Evolutionary conservation across 2,888 invertebrate species (phyloP).

Genomic region (Imbricaverruca yamaguchii): DNA sequence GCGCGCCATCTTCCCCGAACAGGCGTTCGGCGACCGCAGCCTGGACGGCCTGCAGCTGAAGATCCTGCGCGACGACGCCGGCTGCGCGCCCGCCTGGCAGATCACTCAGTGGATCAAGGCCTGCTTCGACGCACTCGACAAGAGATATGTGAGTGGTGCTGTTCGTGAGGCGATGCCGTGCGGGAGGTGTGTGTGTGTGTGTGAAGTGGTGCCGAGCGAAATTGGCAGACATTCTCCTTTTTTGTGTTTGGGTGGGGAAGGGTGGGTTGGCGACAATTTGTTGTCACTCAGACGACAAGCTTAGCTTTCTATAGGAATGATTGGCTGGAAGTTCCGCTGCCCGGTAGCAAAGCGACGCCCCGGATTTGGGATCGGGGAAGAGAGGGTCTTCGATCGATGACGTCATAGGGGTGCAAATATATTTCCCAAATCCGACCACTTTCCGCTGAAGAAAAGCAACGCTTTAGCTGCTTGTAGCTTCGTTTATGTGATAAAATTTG

Average conservation of each 20-base stretch:
- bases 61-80: constrained; percentile 40
- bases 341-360: no score
- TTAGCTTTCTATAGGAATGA: no score
- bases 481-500: no score
- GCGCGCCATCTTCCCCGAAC: constrained; percentile 44
- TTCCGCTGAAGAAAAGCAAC: no score
- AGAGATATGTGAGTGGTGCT: constrained; percentile 43
- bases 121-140: constrained; percentile 45
- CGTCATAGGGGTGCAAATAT: no score
- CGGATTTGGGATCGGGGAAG: no score
- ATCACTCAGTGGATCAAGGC: constrained; percentile 44
- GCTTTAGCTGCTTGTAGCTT: no score
- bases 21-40: constrained; percentile 42
- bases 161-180: background rate
- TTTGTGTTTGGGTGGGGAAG: background rate
- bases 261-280: no score
- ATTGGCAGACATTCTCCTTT: background rate
- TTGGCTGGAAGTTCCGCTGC: no score
- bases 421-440: no score
- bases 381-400: no score
- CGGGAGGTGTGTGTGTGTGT: background rate
- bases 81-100: constrained; percentile 41
- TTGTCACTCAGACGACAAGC: no score
- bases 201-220: background rate
- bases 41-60: constrained; percentile 43